Base-by-base conservation (phyloP, 92 coral and sea anemone genomes). In the Scolanthus callimorphus region DNA sequence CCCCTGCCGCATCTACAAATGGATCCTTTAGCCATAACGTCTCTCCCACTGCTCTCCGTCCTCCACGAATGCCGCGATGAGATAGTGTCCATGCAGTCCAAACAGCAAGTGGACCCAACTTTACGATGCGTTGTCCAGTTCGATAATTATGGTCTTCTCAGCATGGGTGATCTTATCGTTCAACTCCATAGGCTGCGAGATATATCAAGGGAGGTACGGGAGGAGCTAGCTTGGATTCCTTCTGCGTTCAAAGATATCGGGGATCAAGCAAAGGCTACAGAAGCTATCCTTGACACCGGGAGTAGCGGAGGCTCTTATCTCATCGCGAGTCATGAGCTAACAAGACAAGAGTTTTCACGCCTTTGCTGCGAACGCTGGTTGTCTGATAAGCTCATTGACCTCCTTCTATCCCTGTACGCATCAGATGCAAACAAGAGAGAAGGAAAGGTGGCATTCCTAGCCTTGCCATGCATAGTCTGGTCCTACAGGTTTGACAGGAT, bases 291-390 rank as follows among this genome's bases (percentile, higher is more conserved):
- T 31, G 37, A 52, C 31, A 52, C 58, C 6, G 27, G 34, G 30
- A 52, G 58, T 39, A 52, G 30, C 17, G 58, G 58, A 31, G 58
- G 30, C 31, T n/a, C n/a, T n/a, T 52, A 24, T 11, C 58, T 52
- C 31, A 52, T 52, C 17, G 29, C 58, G 10, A 27, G 34, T 1
- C 29, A 52, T 52, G 34, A 52, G 30, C 58, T 52, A 52, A 52
- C 37, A 52, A 21, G 58, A 31, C 58, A 52, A 23, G 58, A 52
- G 30, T 39, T 52, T 22, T 24, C 31, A 27, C 31, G 58, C 31
- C 31, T 52, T 39, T 52, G n/a, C n/a, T n/a, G n/a, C n/a, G n/a
- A n/a, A n/a, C n/a, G n/a, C n/a, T n/a, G n/a, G n/a, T 27, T 48
- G 25, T 20, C 13, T 15, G 53, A 48, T 27, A 48, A 48, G 53